Conservation (phyloP, 2,888 invertebrate genomes). For the Dendrolimus houi region DNA sequence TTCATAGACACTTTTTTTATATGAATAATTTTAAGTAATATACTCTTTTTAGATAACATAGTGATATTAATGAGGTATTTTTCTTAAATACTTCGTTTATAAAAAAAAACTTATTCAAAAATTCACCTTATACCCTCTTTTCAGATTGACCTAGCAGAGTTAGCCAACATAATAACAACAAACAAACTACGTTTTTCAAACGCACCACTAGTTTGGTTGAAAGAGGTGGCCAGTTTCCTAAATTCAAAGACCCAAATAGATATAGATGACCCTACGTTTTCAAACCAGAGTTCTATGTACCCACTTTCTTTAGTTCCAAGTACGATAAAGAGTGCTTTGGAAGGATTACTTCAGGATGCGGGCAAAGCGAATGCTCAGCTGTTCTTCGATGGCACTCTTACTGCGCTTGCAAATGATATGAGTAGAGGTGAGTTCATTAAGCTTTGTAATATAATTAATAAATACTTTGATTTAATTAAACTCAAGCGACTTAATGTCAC, state of each 20-base stretch:
- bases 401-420: slow-evolving; percentile 83
- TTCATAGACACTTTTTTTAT: no score
- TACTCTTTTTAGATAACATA: no score
- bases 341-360: slow-evolving; percentile 73
- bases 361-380: slow-evolving; percentile 79
- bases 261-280: slow-evolving; percentile 78
- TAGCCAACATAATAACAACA: slow-evolving; percentile 62
- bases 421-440: slow-evolving; percentile 71
- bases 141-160: slow-evolving; percentile 79
- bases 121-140: slow-evolving; percentile 16
- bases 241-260: slow-evolving; percentile 79
- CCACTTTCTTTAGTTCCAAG: slow-evolving; percentile 72
- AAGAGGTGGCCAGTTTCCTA: slow-evolving; percentile 80
- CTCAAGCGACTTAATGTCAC: no score
- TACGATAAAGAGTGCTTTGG: slow-evolving; percentile 54
- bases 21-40: no score
- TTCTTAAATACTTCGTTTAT: no score
- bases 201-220: slow-evolving; percentile 81
- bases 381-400: slow-evolving; percentile 83
- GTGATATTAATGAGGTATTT: no score
- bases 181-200: slow-evolving; percentile 81
- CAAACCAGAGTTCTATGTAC: slow-evolving; percentile 71
- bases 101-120: no score
- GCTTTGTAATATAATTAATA: no score
- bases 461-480: no score